phyloP scores from a whole-genome alignment of 2,113 vertebrate genomes.

The Todiramphus chloris region DNA sequence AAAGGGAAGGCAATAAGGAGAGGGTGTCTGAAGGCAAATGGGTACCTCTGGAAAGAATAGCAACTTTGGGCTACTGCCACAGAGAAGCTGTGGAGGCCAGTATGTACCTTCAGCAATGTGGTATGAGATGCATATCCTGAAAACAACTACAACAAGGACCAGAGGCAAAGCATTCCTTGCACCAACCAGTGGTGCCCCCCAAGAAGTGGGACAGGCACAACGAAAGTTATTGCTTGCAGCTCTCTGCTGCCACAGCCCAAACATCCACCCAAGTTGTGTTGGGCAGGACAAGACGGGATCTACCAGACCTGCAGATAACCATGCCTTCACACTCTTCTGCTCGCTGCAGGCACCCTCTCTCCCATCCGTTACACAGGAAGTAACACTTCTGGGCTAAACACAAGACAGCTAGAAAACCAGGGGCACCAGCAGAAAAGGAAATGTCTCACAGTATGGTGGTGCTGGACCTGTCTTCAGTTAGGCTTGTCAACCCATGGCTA shows the following conservation, averaged over 20 bases:
- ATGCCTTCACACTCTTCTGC: background rate
- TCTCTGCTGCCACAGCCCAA: background rate
- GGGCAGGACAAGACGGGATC: rapidly evolving
- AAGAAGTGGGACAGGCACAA: rapidly evolving
- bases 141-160: background rate
- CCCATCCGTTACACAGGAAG: background rate
- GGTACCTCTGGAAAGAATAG: background rate
- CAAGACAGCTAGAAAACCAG: background rate
- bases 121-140: too few relatives aligned
- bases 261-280: rapidly evolving
- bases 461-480: background rate
- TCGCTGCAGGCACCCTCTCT: background rate
- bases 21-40: background rate
- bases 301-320: background rate
- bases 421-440: background rate
- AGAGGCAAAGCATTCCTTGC: background rate
- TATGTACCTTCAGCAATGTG: background rate
- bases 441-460: rapidly evolving
- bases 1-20: background rate
- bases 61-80: background rate
- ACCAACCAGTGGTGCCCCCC: background rate
- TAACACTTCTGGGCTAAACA: background rate
- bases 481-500: background rate
- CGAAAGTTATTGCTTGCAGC: background rate
- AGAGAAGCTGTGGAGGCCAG: background rate